A percentile compares a stretch with the other conserved stretches of the same genome.
Conservation (phyloP, 2,888 invertebrate genomes). For the Meiosimyza platycephala region DNA sequence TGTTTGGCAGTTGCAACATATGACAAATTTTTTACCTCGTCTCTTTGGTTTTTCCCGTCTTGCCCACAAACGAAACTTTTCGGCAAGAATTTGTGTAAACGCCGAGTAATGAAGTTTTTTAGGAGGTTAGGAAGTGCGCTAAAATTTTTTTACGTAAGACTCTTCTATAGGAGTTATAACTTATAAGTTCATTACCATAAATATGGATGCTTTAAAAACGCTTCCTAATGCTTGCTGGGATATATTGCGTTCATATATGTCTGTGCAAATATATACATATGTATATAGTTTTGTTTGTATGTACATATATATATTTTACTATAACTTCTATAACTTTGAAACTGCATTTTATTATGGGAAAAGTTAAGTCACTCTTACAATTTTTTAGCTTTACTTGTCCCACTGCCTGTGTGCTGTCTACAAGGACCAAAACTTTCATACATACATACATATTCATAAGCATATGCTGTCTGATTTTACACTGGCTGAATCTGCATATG, state of each 20-base stretch:
- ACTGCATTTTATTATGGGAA: constrained; percentile 4
- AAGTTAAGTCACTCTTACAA: not conserved
- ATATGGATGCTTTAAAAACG: too few species aligned
- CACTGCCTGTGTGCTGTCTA: not conserved
- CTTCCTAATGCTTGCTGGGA: too few species aligned
- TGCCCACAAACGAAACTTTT: too few species aligned
- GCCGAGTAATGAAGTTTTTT: too few species aligned
- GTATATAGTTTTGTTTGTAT: too few species aligned
- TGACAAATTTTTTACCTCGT: too few species aligned
- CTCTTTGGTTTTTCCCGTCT: too few species aligned
- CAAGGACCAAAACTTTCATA: not conserved
- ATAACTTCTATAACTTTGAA: not conserved
- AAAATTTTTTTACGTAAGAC: not conserved
- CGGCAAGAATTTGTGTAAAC: too few species aligned
- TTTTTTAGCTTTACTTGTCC: not conserved
- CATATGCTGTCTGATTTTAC: not conserved
- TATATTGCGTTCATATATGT: not conserved
- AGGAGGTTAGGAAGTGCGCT: too few species aligned
- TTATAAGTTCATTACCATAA: too few species aligned
- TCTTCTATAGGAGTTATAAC: too few species aligned
- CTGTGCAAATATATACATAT: not conserved
- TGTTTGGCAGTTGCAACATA: too few species aligned
- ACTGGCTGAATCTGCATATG: not conserved
- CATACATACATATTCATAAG: not conserved
- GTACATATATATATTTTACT: not conserved